Conservation (phyloP, 2,113 vertebrate genomes). For the Stictonetta naevosa region DNA sequence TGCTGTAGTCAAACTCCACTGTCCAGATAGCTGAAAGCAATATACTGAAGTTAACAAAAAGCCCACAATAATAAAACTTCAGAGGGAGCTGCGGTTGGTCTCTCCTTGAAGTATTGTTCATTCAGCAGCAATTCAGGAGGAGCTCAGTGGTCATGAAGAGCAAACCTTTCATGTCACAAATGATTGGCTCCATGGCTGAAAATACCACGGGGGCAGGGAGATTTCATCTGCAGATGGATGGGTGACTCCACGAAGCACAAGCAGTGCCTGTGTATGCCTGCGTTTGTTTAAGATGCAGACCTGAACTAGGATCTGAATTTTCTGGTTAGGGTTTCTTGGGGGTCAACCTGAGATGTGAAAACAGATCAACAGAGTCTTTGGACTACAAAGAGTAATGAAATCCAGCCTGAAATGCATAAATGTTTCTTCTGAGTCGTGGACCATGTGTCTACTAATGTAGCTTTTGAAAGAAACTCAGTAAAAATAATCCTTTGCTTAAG, state of each 20-base stretch:
- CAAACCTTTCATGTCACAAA: neutral
- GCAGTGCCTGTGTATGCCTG: fast-evolving
- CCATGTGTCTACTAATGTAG: neutral
- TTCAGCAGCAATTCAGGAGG: neutral
- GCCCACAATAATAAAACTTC: neutral
- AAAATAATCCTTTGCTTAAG: neutral
- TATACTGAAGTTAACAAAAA: neutral
- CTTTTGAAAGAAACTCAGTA: neutral
- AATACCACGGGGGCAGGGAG: neutral
- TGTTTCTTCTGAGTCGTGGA: neutral
- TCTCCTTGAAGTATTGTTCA: neutral
- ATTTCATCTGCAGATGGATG: neutral
- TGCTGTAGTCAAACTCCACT: neutral
- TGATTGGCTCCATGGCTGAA: fast-evolving
- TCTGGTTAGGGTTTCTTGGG: neutral
- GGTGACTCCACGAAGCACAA: neutral
- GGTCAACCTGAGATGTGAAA: neutral
- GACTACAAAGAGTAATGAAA: neutral
- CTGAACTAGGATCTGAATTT: neutral
- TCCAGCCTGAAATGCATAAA: neutral
- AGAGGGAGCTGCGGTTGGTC: fast-evolving
- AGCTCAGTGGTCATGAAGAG: neutral
- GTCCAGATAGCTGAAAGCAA: fast-evolving
- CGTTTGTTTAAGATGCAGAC: neutral
- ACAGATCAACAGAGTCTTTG: fast-evolving